These are phyloP conservation scores for Stomorhina lunata DNA, from an alignment of 2,888 invertebrate species.

Conservation along the genomic window DNA sequence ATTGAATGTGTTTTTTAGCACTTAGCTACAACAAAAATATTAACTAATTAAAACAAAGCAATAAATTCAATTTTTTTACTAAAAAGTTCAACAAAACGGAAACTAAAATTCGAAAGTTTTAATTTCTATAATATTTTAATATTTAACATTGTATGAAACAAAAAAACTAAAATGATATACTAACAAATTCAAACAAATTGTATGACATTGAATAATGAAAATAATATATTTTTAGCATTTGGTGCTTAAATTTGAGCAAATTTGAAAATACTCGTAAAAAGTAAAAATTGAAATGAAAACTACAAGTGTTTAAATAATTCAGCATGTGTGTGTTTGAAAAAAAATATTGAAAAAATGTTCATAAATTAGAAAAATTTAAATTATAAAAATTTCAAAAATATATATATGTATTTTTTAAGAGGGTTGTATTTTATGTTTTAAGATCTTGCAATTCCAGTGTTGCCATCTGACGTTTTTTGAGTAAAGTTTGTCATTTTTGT, in stretches of 20 bases:
- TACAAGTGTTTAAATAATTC: conserved; percentile 20
- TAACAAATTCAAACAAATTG: too few species aligned
- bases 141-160: background rate
- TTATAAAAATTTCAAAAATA: background rate
- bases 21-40: background rate
- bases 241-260: conserved; percentile 11
- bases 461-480: too few species aligned
- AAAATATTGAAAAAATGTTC: background rate
- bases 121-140: too few species aligned
- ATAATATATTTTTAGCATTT: conserved; percentile 50
- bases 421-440: too few species aligned
- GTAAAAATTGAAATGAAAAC: background rate
- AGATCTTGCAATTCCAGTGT: too few species aligned
- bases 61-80: too few species aligned
- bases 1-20: too few species aligned
- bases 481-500: too few species aligned
- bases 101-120: too few species aligned
- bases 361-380: background rate
- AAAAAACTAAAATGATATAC: background rate
- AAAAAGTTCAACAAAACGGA: too few species aligned
- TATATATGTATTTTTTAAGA: too few species aligned
- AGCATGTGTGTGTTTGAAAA: background rate
- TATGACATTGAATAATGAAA: conserved; percentile 49
- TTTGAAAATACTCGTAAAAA: background rate
- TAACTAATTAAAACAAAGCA: background rate